phyloP scores from a whole-genome alignment of 92 coral and sea anemone genomes.

The Porites lobata region DNA sequence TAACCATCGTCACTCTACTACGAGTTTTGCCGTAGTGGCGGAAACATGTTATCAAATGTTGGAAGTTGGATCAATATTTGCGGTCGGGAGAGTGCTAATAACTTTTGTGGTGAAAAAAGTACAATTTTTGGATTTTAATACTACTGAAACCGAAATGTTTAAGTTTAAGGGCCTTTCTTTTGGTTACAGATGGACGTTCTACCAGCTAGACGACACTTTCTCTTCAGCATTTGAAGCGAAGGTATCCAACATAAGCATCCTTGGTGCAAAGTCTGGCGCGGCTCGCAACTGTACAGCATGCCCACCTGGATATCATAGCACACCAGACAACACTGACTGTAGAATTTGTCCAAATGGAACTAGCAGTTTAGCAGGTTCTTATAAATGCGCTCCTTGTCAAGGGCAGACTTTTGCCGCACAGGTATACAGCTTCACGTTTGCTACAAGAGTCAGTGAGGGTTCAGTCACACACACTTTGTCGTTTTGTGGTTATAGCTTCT shows the following conservation, averaged over 20 bases:
- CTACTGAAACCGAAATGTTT: too few relatives aligned
- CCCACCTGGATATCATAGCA: conserved; percentile 67
- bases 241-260: conserved; percentile 71
- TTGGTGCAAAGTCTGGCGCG: conserved; percentile 75
- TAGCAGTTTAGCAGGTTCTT: conserved; percentile 59
- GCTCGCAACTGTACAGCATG: conserved; percentile 83
- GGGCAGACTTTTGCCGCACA: conserved; percentile 67
- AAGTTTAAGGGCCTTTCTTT: too few relatives aligned
- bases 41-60: too few relatives aligned
- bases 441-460: not conserved
- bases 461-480: not conserved
- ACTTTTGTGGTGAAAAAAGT: too few relatives aligned
- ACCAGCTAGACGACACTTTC: conserved; percentile 77
- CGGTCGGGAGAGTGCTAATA: too few relatives aligned
- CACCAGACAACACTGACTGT: conserved; percentile 73
- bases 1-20: too few relatives aligned
- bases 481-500: too few relatives aligned
- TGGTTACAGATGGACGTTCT: conserved; percentile 76
- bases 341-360: conserved; percentile 75
- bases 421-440: conserved; percentile 41
- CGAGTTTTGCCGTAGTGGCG: too few relatives aligned
- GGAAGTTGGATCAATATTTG: too few relatives aligned
- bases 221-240: conserved; percentile 86
- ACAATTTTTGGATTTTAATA: too few relatives aligned
- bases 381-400: conserved; percentile 57